A percentile compares a stretch with the other conserved stretches of the same genome.
Evolutionary conservation across 1,140 invertebrate species (phyloP).

Genomic region (Solenopsis fugax): DNA sequence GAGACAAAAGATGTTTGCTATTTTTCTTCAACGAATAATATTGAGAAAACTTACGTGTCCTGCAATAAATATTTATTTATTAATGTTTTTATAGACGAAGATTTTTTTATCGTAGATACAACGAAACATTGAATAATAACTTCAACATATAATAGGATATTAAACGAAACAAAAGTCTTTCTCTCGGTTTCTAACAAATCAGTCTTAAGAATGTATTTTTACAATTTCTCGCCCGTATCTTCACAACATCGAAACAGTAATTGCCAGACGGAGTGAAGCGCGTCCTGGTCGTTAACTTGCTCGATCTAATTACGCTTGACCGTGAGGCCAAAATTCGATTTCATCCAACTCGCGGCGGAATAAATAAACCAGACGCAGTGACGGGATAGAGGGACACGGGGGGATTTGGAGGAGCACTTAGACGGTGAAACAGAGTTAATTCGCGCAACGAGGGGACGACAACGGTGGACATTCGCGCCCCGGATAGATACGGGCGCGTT

Average conservation of each 20-base stretch:
- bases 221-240: background rate
- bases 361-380: slow-evolving; percentile 13
- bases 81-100: background rate
- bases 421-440: slow-evolving; percentile 62
- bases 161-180: background rate
- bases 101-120: background rate
- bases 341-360: slow-evolving; percentile 39
- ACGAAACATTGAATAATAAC: background rate
- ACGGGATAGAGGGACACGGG: background rate
- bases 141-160: background rate
- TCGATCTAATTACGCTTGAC: slow-evolving; percentile 60
- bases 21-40: background rate
- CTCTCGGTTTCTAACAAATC: background rate
- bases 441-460: slow-evolving; percentile 37
- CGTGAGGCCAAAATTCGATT: slow-evolving; percentile 58
- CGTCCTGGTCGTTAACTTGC: slow-evolving; percentile 49
- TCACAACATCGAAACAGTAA: background rate
- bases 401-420: slow-evolving; percentile 25
- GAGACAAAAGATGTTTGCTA: background rate
- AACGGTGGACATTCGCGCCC: slow-evolving; percentile 32
- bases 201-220: background rate
- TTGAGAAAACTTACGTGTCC: background rate
- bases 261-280: slow-evolving; percentile 21
- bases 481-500: slow-evolving; percentile 56
- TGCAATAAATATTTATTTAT: background rate